Conservation (phyloP, 2,888 invertebrate genomes). For the Odontocerum albicorne region DNA sequence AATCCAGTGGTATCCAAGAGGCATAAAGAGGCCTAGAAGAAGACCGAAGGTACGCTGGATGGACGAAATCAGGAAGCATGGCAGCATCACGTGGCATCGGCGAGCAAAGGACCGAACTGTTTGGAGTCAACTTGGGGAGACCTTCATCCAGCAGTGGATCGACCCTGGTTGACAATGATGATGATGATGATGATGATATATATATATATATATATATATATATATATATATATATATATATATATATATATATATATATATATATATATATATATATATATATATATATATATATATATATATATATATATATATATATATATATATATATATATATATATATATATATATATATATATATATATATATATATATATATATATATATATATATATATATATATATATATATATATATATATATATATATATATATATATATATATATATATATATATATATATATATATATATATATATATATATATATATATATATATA, state of each 20-base stretch:
- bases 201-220: background rate
- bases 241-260: background rate
- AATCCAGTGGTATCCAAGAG: too few relatives aligned
- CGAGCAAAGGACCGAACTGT: too few relatives aligned
- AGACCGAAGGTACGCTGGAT: too few relatives aligned
- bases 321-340: background rate
- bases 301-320: background rate
- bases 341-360: background rate
- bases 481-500: background rate
- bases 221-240: background rate
- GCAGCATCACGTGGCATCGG: too few relatives aligned
- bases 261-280: background rate
- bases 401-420: background rate
- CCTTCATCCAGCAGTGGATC: too few relatives aligned
- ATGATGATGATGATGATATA: background rate
- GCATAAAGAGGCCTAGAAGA: too few relatives aligned
- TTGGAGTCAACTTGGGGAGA: too few relatives aligned
- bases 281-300: background rate
- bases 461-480: background rate
- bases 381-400: background rate
- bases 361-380: background rate
- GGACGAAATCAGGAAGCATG: too few relatives aligned
- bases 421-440: background rate
- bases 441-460: background rate
- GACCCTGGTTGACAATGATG: too few relatives aligned